Evolutionary conservation across 2,797 vertebrate genomes (phyloP), one percentile per base, ranked within the genome.

Genomic region (Limnodromus scolopaceus): DNA sequence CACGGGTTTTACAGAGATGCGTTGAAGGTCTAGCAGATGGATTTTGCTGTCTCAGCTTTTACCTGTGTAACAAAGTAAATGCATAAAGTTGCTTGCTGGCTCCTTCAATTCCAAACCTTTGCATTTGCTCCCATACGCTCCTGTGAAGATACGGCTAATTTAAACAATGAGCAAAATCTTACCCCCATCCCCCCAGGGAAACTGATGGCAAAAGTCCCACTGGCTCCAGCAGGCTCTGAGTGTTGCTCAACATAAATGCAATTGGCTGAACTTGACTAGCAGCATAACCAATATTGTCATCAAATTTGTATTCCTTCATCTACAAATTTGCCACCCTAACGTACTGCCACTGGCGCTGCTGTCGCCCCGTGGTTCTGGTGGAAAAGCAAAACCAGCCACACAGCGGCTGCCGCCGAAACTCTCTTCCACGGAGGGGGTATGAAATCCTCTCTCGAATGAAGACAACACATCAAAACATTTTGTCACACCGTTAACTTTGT

Each of bases 41-140:
- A 38, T 69, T 93, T 87, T 89, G 75, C 80, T 92, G 61, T 74
- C 82, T 85, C 72, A 89, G 66, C 48, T 93, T 96, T 74, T 78
- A 96, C 96, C 92, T 95, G 68, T 20, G 17, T 84, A 57, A 84
- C 48, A 43, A 77, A 91, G 53, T 80, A 68, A 90, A 85, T 22
- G 57, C 38, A 51, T 51, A 81, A 87, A 93, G 64, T 75, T 60
- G 39, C 57, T 93, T 87, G 75, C 39, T 48, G 69, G 27, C 16
- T 81, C 48, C 83, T 82, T 87, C 58, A 38, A 20, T 69, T 58
- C 57, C 69, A 82, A 88, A 77, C 25, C 30, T 85, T 61, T 65
- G 51, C 48, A 28, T 71, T 91, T 82, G 16, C 69, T 93, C 43
- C 85, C 82, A 81, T 74, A 82, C 49, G 87, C 39, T 92, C 11